These are phyloP conservation scores for Periparus ater DNA, from an alignment of 2,797 vertebrate species.

Conservation along the genomic window DNA sequence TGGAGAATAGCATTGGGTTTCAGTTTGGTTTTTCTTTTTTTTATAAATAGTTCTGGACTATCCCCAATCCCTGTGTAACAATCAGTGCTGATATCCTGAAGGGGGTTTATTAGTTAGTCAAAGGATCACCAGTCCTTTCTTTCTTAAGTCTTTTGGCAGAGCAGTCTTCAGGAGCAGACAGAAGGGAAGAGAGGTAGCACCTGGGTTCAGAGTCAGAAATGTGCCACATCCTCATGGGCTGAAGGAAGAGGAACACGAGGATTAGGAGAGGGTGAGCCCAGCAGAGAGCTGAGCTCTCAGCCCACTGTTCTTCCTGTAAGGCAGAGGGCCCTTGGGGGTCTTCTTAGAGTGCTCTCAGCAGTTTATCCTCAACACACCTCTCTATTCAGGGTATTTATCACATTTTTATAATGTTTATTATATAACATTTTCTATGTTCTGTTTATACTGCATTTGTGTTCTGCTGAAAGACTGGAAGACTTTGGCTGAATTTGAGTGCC, in stretches of 20 bases:
- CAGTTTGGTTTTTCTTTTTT: background rate
- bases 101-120: background rate
- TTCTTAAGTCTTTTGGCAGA: background rate
- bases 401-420: background rate
- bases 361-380: background rate
- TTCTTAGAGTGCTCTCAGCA: background rate
- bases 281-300: background rate
- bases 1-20: background rate
- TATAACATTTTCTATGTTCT: background rate
- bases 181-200: background rate
- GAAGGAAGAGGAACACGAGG: accelerated
- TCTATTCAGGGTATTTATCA: background rate
- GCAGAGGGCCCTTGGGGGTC: background rate
- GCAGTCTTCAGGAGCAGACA: background rate
- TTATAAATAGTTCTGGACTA: background rate
- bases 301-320: accelerated
- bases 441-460: background rate
- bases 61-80: background rate
- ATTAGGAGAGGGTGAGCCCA: background rate
- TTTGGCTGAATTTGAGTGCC: background rate
- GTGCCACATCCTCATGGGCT: accelerated
- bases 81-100: background rate
- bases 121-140: background rate
- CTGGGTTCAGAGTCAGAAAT: background rate
- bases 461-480: background rate